phyloP scores from a whole-genome alignment of 2,797 vertebrate species.

The Schizothorax lantsangensis region DNA sequence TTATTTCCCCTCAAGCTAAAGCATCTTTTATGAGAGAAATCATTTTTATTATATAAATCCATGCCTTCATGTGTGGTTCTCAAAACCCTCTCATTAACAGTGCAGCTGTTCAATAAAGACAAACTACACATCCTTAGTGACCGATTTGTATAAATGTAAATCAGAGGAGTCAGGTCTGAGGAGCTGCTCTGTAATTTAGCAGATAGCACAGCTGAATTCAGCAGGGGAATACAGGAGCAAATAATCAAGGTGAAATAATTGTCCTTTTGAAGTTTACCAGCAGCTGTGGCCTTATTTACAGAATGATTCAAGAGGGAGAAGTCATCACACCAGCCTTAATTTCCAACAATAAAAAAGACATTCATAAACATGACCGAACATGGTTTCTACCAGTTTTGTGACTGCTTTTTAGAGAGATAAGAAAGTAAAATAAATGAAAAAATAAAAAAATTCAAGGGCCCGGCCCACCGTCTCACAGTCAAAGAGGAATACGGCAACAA shows the following conservation, averaged over 20 bases:
- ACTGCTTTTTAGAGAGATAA: neutral
- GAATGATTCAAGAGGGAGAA: conserved; percentile 24
- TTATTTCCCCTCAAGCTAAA: neutral
- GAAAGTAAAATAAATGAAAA: too few species aligned
- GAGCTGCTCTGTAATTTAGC: conserved; percentile 55
- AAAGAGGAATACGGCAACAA: neutral
- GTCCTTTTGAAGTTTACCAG: conserved; percentile 42
- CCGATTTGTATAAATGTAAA: conserved; percentile 32
- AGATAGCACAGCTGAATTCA: conserved; percentile 47
- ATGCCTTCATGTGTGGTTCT: conserved; percentile 27
- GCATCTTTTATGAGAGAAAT: neutral
- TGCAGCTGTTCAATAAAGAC: conserved; percentile 32
- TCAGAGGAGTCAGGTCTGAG: conserved; percentile 20
- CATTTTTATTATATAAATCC: neutral
- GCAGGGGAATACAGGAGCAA: conserved; percentile 41
- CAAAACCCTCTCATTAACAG: conserved; percentile 28
- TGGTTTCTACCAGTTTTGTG: conserved; percentile 50
- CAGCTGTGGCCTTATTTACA: conserved; percentile 47
- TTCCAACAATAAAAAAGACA: conserved; percentile 52
- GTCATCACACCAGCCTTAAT: conserved; percentile 56
- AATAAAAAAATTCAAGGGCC: too few species aligned
- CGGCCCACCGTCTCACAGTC: neutral
- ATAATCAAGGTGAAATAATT: conserved; percentile 51
- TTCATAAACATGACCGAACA: conserved; percentile 46
- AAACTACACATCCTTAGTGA: conserved; percentile 6